A percentile compares a stretch with the other conserved stretches of the same genome.
These are phyloP conservation scores for Chaenocephalus aceratus DNA, from an alignment of 2,113 vertebrate genomes.

Conservation along the genomic window DNA sequence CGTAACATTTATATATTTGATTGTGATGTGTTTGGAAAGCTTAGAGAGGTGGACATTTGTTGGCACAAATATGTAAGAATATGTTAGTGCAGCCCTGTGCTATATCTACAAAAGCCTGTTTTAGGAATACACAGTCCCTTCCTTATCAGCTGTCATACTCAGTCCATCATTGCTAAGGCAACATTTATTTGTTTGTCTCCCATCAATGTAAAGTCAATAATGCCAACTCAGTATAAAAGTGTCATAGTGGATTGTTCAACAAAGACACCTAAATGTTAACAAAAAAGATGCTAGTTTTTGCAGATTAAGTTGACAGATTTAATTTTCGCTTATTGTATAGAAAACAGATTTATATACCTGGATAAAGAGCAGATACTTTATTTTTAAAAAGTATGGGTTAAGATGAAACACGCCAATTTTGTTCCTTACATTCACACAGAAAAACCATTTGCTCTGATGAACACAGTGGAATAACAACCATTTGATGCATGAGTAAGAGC, in stretches of 20 bases:
- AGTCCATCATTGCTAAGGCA: constrained; percentile 42
- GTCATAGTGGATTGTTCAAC: not conserved
- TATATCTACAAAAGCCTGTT: not conserved
- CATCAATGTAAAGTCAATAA: not conserved
- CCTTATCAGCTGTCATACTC: constrained; percentile 17
- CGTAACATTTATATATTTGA: not conserved
- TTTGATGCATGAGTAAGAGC: not conserved
- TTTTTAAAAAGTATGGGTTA: constrained; percentile 34
- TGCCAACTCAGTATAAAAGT: not conserved
- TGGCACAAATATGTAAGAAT: not conserved
- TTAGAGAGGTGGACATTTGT: not conserved
- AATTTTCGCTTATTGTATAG: too few species aligned
- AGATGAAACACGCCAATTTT: constrained; percentile 39
- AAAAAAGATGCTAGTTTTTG: not conserved
- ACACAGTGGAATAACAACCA: constrained; percentile 14
- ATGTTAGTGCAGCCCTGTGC: not conserved
- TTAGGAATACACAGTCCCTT: not conserved
- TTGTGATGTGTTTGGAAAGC: too few species aligned
- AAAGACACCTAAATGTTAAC: too few species aligned
- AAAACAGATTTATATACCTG: not conserved
- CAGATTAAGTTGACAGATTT: not conserved
- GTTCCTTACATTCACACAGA: constrained; percentile 44
- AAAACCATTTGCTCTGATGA: constrained; percentile 16
- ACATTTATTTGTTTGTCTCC: not conserved
- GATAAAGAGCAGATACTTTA: constrained; percentile 30